Conservation (phyloP, 2,888 invertebrate genomes). For the Luperina nickerlii region DNA sequence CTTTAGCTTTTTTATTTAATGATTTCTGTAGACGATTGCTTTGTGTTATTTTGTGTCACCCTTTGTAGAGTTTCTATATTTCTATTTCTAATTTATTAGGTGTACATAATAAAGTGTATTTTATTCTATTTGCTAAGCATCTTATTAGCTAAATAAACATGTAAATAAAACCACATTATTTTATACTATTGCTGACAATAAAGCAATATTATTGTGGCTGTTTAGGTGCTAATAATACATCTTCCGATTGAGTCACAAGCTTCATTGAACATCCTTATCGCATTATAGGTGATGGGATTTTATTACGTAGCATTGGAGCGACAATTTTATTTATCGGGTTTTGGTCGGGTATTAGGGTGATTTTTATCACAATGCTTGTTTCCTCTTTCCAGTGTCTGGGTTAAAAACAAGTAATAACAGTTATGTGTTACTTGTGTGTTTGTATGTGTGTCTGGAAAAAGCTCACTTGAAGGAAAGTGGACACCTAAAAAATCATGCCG, state of each 20-base stretch:
- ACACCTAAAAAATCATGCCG: background rate
- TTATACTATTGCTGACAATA: background rate
- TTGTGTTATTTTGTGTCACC: background rate
- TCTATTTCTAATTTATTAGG: no score
- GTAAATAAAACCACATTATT: background rate
- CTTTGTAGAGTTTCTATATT: no score
- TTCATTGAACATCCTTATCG: conserved; percentile 21
- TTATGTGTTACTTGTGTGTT: no score
- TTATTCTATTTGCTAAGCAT: background rate
- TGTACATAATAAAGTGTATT: no score
- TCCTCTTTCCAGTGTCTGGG: no score
- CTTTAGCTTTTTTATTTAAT: background rate
- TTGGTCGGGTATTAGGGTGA: background rate
- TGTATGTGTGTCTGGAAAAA: no score
- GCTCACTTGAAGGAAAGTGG: background rate
- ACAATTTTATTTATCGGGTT: background rate
- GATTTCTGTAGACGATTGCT: background rate
- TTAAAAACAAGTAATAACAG: background rate
- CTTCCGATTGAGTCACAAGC: background rate
- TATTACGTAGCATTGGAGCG: background rate
- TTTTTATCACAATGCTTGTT: background rate
- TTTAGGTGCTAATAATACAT: conserved; percentile 4
- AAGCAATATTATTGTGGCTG: background rate
- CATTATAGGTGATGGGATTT: background rate
- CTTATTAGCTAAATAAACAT: background rate